Percentiles rank a stretch among this genome's conserved stretches.
Evolutionary conservation across 2,113 vertebrate genomes (phyloP).

Genomic region (Orycteropus afer): DNA sequence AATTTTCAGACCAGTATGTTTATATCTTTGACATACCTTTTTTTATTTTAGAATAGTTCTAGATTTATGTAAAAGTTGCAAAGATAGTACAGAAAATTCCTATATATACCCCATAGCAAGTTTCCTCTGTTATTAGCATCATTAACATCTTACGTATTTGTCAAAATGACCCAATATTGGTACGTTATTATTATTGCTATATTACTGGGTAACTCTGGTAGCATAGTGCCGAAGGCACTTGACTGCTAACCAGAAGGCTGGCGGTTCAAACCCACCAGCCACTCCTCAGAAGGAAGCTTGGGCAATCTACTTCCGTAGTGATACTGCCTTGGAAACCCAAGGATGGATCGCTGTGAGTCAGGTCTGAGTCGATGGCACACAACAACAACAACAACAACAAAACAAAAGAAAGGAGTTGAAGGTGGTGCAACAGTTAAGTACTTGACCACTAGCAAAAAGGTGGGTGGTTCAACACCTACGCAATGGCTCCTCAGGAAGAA

Average conservation of each 20-base stretch:
- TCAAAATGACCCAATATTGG: neutral
- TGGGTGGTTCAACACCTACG: neutral
- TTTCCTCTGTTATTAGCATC: neutral
- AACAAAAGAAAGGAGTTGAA: neutral
- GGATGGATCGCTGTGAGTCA: too few species aligned
- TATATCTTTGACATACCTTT: neutral
- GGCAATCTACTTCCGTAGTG: too few species aligned
- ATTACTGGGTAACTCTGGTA: neutral
- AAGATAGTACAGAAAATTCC: neutral
- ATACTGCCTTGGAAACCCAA: too few species aligned
- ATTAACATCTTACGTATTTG: neutral
- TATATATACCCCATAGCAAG: neutral
- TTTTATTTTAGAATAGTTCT: constrained; percentile 29
- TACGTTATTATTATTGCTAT: neutral
- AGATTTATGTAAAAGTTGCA: neutral
- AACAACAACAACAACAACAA: too few species aligned
- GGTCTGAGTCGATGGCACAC: too few species aligned
- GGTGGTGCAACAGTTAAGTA: neutral
- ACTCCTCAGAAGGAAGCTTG: too few species aligned
- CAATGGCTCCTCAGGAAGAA: neutral
- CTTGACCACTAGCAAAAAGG: neutral
- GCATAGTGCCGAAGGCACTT: too few species aligned
- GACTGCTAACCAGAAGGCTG: too few species aligned
- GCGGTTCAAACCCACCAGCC: too few species aligned
- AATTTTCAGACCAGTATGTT: neutral